Base-by-base conservation (phyloP, 2,113 vertebrate species). In the Ochotona princeps region DNA sequence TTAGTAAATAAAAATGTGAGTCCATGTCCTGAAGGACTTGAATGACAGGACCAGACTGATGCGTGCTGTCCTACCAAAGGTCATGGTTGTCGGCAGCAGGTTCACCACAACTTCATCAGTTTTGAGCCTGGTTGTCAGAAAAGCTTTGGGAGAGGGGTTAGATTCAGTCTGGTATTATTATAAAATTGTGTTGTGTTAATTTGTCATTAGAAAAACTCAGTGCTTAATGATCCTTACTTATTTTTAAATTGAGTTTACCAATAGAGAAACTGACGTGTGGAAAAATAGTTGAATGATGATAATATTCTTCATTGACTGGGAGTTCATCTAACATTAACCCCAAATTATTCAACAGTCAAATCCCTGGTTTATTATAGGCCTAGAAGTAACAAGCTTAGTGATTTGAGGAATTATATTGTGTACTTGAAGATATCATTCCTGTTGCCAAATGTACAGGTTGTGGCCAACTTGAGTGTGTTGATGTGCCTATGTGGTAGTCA, bases 291-390 rank as follows among this genome's bases (percentile, higher is more conserved):
- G 90, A n/a, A 25, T 73, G 15, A 80, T 73, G 13, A 95, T 75
- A 90, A 51, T 76, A 57, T 10, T 90, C 23, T 78, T 92, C 21
- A 75, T 81, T 74, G 84, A 74, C 61, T 74, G 30, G 32, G 13
- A 92, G 51, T 82, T 83, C 60, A 89, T 79, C 73, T 90, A 82
- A 66, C 38, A 32, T 28, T 57, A 82, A 35, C 85, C 49, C 90
- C 90, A 87, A 76, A 47, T 61, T 94, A 73, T 47, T 92, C 38
- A 82, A 83, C 66, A n/a, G 7, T 73, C 54, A 93, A 93, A 90
- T 54, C 12, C 23, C 10, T 66, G 60, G 69, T 79, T n/a, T 69
- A 70, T 20, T 90, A 7, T 47, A 89, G 60, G 25, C 30, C 51
- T 21, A 60, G 2, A 70, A 67, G 23, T 72, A 38, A 79, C 73